Conservation (phyloP, 2,888 invertebrate species). For the Empis stercorea region DNA sequence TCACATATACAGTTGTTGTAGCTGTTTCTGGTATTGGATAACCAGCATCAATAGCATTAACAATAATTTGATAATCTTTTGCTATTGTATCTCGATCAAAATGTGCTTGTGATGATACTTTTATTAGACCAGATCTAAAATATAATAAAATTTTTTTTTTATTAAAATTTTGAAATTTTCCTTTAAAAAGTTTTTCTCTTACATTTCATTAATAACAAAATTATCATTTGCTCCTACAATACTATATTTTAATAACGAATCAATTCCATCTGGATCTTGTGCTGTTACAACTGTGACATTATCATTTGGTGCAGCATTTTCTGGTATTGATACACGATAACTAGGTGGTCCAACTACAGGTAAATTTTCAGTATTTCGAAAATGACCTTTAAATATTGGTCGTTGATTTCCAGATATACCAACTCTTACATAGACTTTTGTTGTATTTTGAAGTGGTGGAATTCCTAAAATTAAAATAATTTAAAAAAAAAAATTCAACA, state of each 20-base stretch:
- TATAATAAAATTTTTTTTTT: no score
- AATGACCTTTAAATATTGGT: conserved; percentile 65
- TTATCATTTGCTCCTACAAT: conserved; percentile 67
- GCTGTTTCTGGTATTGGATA: conserved; percentile 63
- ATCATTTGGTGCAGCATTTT: conserved; percentile 55
- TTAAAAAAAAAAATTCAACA: not conserved
- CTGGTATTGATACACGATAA: conserved; percentile 55
- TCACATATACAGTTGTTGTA: conserved; percentile 59
- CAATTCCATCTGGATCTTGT: conserved; percentile 66
- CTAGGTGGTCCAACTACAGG: conserved; percentile 53
- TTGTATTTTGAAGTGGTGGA: conserved; percentile 53
- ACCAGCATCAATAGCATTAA: conserved; percentile 64
- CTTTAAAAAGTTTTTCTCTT: conserved; percentile 23
- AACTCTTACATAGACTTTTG: conserved; percentile 54
- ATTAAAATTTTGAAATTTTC: no score
- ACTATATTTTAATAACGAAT: conserved; percentile 52
- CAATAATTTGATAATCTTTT: conserved; percentile 54
- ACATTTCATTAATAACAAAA: conserved; percentile 61
- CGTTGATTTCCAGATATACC: conserved; percentile 68
- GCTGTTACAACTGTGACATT: conserved; percentile 59
- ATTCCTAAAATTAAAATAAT: conserved; percentile 31
- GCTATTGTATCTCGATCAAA: conserved; percentile 56
- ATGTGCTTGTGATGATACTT: conserved; percentile 57
- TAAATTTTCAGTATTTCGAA: conserved; percentile 41
- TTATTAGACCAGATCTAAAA: conserved; percentile 51